These are phyloP conservation scores for Boulengerochromis microlepis DNA, from an alignment of 2,113 vertebrate species.

Conservation along the genomic window DNA sequence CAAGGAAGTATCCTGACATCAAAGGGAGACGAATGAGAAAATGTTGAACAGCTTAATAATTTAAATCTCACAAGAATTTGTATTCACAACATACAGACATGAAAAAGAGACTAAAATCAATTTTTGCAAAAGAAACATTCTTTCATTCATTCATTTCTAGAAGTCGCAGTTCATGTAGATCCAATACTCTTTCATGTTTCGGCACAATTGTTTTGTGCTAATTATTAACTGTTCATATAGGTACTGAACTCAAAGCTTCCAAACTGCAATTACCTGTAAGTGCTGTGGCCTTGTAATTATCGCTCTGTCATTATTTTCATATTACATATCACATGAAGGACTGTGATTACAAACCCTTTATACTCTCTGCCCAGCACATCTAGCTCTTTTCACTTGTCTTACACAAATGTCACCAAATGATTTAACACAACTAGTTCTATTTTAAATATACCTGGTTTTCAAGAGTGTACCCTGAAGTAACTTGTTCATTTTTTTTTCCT, in stretches of 20 bases:
- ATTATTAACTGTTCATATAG: not conserved
- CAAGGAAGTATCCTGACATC: not conserved
- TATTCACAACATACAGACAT: not conserved
- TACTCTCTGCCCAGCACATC: not conserved
- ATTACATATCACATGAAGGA: not conserved
- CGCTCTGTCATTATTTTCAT: not conserved
- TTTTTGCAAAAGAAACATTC: not conserved
- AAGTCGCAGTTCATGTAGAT: not conserved
- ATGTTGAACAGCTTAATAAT: not conserved
- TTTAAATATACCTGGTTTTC: constrained; percentile 8
- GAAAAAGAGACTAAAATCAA: not conserved
- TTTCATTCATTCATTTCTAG: not conserved
- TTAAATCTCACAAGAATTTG: not conserved
- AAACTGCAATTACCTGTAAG: constrained; percentile 3
- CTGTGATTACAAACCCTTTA: not conserved
- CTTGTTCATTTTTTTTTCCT: not conserved
- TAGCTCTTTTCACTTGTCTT: not conserved
- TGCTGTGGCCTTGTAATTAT: constrained; percentile 4
- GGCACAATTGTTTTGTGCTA: not conserved
- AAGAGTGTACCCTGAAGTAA: not conserved
- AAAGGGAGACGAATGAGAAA: not conserved
- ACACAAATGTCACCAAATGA: not conserved
- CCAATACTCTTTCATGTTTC: not conserved
- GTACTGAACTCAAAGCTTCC: not conserved
- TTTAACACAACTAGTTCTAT: not conserved